Base-by-base conservation (phyloP, 1,140 invertebrate species). In the Theocolax elegans region DNA sequence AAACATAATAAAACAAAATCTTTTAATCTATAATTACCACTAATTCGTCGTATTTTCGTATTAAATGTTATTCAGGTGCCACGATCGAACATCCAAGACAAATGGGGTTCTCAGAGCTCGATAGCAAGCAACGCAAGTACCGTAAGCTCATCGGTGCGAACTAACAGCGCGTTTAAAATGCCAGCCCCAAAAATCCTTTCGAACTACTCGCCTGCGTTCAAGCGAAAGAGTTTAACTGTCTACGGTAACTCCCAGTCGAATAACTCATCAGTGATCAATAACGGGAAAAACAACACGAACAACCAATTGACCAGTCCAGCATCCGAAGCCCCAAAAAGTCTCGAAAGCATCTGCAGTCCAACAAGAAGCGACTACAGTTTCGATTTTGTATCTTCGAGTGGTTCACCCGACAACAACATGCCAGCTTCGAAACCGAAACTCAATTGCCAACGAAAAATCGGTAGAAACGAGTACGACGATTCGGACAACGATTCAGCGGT, bases 401-500 rank as follows among this genome's bases (percentile, higher is more conserved):
- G 76, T 15, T 83, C 82, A 1, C 80, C 82, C 4, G 82, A 83
- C 13, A 10, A 40, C 63, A 42, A 76, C 66, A 6, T 74, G 68
- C 13, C 72, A 74, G 21, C 72, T 68, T 23, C 78, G 49, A 78
- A 72, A 77, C 76, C 27, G 44, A 88, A 80, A 73, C 72, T 63
- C 40, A 49, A 62, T 38, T 38, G 27, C 8, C 44, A 64, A 6
- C 62, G 63, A 17, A 71, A 66, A 12, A 23, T 42, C 3, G 46
- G 54, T 1, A 53, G 54, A n/a, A 46, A 31, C 38, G 82, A 84
- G 19, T 84, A 84, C 62, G 90, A 93, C 75, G 93, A 94, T 73
- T 94, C 92, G 73, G 93, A 95, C 79, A 94, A 93, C 77, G 94
- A 95, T 81, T 95, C 93, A 8, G 93, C 93, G 2, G 92, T 95